phyloP scores from a whole-genome alignment of 2,888 invertebrate species.

The Cinara cedri region DNA sequence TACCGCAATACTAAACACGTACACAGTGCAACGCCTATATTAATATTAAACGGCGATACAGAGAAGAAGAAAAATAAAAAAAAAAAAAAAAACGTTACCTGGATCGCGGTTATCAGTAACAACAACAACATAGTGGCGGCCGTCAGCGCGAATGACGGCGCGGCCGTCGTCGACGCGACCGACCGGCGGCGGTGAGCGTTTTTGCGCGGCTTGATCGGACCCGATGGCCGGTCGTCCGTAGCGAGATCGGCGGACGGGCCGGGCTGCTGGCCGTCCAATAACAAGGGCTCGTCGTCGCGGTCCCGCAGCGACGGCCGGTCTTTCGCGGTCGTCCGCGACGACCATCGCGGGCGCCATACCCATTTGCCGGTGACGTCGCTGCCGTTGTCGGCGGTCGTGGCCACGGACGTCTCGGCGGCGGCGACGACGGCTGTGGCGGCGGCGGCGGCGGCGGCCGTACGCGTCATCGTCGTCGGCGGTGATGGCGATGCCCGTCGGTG shows the following conservation, averaged over 20 bases:
- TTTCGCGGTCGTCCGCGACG: constrained; percentile 54
- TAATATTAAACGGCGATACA: too few relatives aligned
- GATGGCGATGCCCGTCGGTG: neutral
- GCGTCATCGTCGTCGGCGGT: neutral
- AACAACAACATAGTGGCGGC: constrained; percentile 14
- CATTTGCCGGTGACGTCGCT: constrained; percentile 55
- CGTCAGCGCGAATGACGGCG: neutral
- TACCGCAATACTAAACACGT: too few relatives aligned
- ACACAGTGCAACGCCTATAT: too few relatives aligned
- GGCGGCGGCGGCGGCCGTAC: neutral
- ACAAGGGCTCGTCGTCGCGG: neutral
- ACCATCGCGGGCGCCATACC: constrained; percentile 60
- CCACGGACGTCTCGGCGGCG: constrained; percentile 8
- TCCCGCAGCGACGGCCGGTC: neutral
- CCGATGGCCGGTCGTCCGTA: neutral
- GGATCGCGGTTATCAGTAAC: constrained; percentile 24
- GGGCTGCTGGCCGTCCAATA: too few relatives aligned
- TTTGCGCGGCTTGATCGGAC: neutral
- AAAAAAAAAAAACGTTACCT: constrained; percentile 36
- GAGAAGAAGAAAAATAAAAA: neutral
- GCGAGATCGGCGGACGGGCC: too few relatives aligned
- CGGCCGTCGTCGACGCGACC: constrained; percentile 40
- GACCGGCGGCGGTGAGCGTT: constrained; percentile 50
- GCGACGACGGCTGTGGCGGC: neutral
- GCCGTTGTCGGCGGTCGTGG: constrained; percentile 49